These are phyloP conservation scores for Knipowitschia caucasica DNA, from an alignment of 2,797 vertebrate genomes.

Conservation along the genomic window DNA sequence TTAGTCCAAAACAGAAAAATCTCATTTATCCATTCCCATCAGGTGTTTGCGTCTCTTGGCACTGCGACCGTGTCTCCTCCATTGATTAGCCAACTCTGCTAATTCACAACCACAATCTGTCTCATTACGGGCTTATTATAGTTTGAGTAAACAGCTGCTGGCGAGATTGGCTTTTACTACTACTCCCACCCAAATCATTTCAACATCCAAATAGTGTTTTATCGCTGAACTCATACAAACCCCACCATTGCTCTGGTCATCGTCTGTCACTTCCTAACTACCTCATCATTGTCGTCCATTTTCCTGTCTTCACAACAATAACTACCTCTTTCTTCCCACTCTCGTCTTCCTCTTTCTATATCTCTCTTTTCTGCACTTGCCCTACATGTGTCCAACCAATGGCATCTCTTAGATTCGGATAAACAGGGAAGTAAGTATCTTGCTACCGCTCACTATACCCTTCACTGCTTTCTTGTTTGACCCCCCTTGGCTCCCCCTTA, in stretches of 20 bases:
- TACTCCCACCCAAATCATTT: too few relatives aligned
- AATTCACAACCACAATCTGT: constrained; percentile 8
- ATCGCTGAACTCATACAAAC: too few relatives aligned
- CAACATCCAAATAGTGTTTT: too few relatives aligned
- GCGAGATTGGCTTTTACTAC: not conserved
- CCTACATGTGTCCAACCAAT: constrained; percentile 52
- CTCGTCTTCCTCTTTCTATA: constrained; percentile 31
- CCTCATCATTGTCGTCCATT: constrained; percentile 42
- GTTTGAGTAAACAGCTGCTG: constrained; percentile 6
- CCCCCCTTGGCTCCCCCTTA: constrained; percentile 25
- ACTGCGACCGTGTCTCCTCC: not conserved
- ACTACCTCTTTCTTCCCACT: constrained; percentile 61
- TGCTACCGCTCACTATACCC: constrained; percentile 54
- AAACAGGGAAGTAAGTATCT: constrained; percentile 98
- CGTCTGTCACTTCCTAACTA: constrained; percentile 33
- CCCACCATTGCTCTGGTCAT: too few relatives aligned
- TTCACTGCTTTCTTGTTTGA: constrained; percentile 20
- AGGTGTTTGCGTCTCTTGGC: not conserved
- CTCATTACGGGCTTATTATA: constrained; percentile 2
- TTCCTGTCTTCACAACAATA: constrained; percentile 54
- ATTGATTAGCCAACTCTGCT: constrained; percentile 2
- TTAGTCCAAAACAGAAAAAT: not conserved
- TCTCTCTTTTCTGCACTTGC: constrained; percentile 25
- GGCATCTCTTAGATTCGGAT: constrained; percentile 91
- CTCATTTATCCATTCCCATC: not conserved